Percentiles rank a stretch among this genome's conserved stretches.
Conservation (phyloP, 30 jellyfish, hydroid and myxozoan species). For the Mastigias papua region DNA sequence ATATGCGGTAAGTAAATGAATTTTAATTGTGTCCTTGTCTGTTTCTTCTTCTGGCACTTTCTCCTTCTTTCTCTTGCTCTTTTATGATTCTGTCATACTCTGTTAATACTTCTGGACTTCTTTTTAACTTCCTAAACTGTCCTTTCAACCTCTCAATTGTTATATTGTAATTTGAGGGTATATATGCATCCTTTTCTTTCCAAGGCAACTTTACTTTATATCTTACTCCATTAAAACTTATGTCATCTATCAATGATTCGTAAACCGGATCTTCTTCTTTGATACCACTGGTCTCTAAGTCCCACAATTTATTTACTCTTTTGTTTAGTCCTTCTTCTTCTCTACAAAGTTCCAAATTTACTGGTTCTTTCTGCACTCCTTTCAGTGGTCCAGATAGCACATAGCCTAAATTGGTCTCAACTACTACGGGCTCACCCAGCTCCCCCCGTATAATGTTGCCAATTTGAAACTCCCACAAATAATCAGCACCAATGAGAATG, state of each 20-base stretch:
- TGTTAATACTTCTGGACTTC: constrained; percentile 5
- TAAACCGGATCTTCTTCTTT: constrained; percentile 39
- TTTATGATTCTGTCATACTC: constrained; percentile 17
- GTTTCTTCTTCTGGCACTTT: neutral
- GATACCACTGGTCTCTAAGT: constrained; percentile 15
- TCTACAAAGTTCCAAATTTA: neutral
- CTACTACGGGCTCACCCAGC: constrained; percentile 17
- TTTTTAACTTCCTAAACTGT: constrained; percentile 10
- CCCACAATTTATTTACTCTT: constrained; percentile 33
- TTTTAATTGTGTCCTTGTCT: neutral
- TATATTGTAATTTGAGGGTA: constrained; percentile 22
- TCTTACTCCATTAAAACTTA: constrained; percentile 36
- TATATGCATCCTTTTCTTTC: constrained; percentile 14
- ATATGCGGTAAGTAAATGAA: constrained; percentile 25
- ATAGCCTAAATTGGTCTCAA: constrained; percentile 42
- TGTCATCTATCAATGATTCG: constrained; percentile 32
- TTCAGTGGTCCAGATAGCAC: constrained; percentile 55
- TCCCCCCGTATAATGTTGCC: constrained; percentile 40
- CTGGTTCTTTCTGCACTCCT: constrained; percentile 22
- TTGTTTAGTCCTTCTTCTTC: neutral
- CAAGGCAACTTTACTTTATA: constrained; percentile 50
- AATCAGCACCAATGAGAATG: constrained; percentile 37
- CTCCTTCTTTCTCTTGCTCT: constrained; percentile 22
- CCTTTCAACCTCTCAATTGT: neutral
- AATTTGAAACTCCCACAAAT: constrained; percentile 35